Conservation (phyloP, 2,113 vertebrate genomes). For the Sphaerodactylus townsendi region DNA sequence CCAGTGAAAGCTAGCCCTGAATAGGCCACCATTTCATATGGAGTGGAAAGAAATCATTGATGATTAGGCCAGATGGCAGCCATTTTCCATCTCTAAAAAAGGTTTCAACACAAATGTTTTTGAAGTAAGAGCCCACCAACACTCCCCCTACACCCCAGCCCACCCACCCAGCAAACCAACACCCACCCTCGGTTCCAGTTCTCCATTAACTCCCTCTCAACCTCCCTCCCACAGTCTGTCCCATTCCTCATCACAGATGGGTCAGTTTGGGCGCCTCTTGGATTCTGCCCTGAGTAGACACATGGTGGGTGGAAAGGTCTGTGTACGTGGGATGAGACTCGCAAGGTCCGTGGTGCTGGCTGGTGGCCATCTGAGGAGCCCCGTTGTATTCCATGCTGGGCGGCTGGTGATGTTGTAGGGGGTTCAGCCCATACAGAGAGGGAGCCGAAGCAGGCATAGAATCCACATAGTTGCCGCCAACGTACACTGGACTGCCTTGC, state of each 20-base stretch:
- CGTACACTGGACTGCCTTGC: slow-evolving; percentile 94
- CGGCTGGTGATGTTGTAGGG: slow-evolving; percentile 92
- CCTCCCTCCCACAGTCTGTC: neutral
- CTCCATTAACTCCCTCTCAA: slow-evolving; percentile 9
- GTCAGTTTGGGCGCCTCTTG: slow-evolving; percentile 99
- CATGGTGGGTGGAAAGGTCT: slow-evolving; percentile 93
- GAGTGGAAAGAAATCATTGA: neutral
- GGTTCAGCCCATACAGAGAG: slow-evolving; percentile 93
- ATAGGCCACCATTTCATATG: neutral
- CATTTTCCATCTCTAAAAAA: neutral
- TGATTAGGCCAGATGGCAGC: neutral
- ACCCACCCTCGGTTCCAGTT: neutral
- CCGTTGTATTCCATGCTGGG: slow-evolving; percentile 93
- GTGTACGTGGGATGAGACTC: slow-evolving; percentile 91
- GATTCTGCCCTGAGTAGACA: slow-evolving; percentile 97
- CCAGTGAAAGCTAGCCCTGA: neutral
- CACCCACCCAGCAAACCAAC: neutral
- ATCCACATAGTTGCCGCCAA: slow-evolving; percentile 92
- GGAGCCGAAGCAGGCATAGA: slow-evolving; percentile 88
- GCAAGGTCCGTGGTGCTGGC: slow-evolving; percentile 93
- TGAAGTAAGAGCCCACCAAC: neutral
- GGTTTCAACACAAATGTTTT: slow-evolving; percentile 43
- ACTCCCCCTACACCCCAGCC: neutral
- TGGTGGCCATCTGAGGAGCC: slow-evolving; percentile 81
- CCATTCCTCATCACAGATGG: slow-evolving; percentile 87